Evolutionary conservation across 1,140 invertebrate genomes (phyloP).

Genomic region (Bombus picipes): DNA sequence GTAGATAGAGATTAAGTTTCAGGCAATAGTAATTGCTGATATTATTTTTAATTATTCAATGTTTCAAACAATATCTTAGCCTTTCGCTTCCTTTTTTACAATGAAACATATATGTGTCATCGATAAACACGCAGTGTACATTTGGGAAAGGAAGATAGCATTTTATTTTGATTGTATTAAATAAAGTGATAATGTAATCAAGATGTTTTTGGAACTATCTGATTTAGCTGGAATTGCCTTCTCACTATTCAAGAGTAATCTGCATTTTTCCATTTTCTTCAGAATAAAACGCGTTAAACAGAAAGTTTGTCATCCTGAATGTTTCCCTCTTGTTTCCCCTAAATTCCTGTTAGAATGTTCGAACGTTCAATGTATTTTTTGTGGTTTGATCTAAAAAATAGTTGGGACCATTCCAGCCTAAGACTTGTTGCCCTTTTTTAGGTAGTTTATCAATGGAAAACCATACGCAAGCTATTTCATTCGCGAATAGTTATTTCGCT

Average conservation of each 20-base stretch:
- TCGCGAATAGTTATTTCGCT: conserved; percentile 73
- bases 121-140: neutral
- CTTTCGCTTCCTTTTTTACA: too few species aligned
- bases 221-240: conserved; percentile 84
- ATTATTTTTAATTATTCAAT: neutral
- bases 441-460: conserved; percentile 42
- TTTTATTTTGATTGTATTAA: neutral
- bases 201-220: conserved; percentile 80
- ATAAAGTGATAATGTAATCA: conserved; percentile 83
- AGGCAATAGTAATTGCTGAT: conserved; percentile 42
- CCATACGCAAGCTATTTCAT: conserved; percentile 67
- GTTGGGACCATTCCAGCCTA: neutral
- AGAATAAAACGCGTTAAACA: neutral
- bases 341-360: neutral
- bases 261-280: conserved; percentile 38
- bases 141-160: neutral
- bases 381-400: neutral
- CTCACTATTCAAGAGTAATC: conserved; percentile 72
- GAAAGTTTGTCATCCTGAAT: neutral
- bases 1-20: conserved; percentile 29
- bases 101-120: neutral
- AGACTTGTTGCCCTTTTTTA: neutral
- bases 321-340: neutral
- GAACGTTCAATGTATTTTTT: neutral
- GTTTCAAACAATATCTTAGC: neutral